A percentile compares a stretch with the other conserved stretches of the same genome.
Evolutionary conservation across 2,888 invertebrate species (phyloP).

Genomic region (Bimastos eiseni): DNA sequence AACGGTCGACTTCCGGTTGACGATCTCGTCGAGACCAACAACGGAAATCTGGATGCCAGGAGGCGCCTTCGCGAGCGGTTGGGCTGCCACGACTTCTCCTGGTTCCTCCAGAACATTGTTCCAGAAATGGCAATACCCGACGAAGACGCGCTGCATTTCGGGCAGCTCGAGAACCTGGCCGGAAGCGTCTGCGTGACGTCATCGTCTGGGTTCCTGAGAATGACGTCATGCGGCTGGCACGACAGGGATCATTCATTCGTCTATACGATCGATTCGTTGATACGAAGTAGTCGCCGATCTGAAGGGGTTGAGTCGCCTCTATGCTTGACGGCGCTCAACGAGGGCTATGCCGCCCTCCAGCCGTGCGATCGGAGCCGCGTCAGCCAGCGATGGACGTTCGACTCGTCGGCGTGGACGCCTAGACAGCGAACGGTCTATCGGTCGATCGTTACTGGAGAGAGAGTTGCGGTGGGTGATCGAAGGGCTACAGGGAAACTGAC

Average conservation of each 20-base stretch:
- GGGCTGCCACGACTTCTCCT: constrained; percentile 39
- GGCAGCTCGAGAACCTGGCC: constrained; percentile 35
- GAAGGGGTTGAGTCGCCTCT: neutral
- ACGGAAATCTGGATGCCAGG: neutral
- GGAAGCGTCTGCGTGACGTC: constrained; percentile 22
- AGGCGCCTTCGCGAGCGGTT: constrained; percentile 23
- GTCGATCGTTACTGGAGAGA: neutral
- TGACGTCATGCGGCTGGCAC: constrained; percentile 32
- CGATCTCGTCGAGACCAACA: neutral
- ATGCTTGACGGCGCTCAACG: constrained; percentile 27
- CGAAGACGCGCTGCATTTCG: constrained; percentile 28
- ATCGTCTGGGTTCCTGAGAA: neutral
- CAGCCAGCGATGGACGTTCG: constrained; percentile 26
- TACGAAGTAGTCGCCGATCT: neutral
- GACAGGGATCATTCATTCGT: constrained; percentile 19
- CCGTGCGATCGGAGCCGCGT: neutral
- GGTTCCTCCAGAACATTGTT: constrained; percentile 38
- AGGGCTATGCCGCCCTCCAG: constrained; percentile 20
- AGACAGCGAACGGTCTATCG: neutral
- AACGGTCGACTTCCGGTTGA: neutral
- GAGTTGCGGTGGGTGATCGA: neutral
- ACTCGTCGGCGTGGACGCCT: neutral
- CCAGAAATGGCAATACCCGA: constrained; percentile 34
- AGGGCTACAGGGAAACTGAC: neutral
- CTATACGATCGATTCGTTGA: neutral